Evolutionary conservation across 2,113 vertebrate species (phyloP).

Genomic region (Varanus komodoensis): DNA sequence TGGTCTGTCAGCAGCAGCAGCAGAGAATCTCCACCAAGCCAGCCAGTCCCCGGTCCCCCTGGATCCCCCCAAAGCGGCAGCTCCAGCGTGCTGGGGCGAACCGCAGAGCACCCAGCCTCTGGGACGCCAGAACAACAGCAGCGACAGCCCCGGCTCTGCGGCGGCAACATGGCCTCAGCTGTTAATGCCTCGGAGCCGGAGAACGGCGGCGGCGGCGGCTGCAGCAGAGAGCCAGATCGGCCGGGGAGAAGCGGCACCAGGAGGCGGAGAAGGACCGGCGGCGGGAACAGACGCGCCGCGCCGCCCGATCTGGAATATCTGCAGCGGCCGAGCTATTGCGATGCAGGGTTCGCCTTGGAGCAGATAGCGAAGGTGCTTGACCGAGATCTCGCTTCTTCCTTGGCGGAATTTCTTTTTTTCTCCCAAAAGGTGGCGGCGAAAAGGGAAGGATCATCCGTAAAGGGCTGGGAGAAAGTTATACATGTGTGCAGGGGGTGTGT

Average conservation of each 20-base stretch:
- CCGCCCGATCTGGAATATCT: constrained; percentile 90
- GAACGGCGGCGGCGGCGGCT: constrained; percentile 74
- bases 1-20: constrained; percentile 75
- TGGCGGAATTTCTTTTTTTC: constrained; percentile 39
- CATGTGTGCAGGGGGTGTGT: constrained; percentile 25
- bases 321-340: constrained; percentile 97
- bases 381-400: constrained; percentile 32
- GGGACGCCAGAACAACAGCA: constrained; percentile 62
- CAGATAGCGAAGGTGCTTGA: constrained; percentile 94
- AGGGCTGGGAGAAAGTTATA: constrained; percentile 65
- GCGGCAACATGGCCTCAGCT: constrained; percentile 95
- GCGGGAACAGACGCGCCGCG: constrained; percentile 79
- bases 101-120: constrained; percentile 75
- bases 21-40: constrained; percentile 72
- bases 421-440: constrained; percentile 38
- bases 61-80: constrained; percentile 47
- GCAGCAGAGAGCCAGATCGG: constrained; percentile 86
- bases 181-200: constrained; percentile 88
- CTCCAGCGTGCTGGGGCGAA: constrained; percentile 70
- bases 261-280: constrained; percentile 82
- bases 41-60: constrained; percentile 64
- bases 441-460: constrained; percentile 54
- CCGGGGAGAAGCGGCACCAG: constrained; percentile 81
- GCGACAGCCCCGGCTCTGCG: constrained; percentile 76
- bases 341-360: constrained; percentile 94